These are phyloP conservation scores for Pseudonaja textilis DNA, from an alignment of 2,113 vertebrate genomes.

Conservation along the genomic window DNA sequence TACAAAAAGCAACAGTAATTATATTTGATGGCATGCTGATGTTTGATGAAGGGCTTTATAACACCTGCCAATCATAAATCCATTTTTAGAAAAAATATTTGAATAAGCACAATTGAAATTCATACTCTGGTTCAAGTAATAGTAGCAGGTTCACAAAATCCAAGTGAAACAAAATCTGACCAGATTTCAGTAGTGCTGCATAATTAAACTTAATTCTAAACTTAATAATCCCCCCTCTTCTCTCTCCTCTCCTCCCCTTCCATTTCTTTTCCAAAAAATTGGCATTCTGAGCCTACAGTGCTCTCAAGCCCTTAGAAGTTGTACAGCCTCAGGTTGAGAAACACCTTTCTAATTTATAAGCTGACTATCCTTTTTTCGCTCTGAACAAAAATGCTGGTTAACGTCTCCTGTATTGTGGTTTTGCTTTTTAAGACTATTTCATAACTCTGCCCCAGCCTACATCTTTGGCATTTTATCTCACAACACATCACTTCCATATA, in stretches of 20 bases:
- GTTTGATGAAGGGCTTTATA: background rate
- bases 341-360: too few species aligned
- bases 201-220: background rate
- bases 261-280: background rate
- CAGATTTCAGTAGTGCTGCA: background rate
- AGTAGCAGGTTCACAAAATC: background rate
- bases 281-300: background rate
- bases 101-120: background rate
- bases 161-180: background rate
- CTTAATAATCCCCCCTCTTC: background rate
- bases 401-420: background rate
- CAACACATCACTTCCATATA: background rate
- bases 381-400: background rate
- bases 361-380: background rate
- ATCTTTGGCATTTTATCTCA: background rate
- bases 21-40: background rate
- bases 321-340: background rate
- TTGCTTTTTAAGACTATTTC: conserved; percentile 14
- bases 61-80: background rate
- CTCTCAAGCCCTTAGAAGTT: too few species aligned
- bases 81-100: background rate
- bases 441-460: background rate
- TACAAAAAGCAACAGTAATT: background rate
- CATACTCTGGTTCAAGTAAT: background rate
- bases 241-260: background rate